phyloP scores from a whole-genome alignment of 2,113 vertebrate genomes.

The Rhombomys opimus region DNA sequence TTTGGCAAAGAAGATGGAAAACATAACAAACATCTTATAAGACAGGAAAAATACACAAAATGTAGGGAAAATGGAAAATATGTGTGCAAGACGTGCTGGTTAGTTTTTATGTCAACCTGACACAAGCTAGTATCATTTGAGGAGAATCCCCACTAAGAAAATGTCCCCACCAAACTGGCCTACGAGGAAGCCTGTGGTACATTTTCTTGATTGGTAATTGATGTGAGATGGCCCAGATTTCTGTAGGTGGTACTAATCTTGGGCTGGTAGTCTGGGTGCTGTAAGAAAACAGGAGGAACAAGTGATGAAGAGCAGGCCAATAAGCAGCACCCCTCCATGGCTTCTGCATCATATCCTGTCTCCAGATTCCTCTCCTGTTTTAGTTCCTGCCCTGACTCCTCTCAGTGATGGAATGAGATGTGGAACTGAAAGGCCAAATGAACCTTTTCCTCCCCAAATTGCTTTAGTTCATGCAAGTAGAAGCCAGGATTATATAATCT shows the following conservation, averaged over 20 bases:
- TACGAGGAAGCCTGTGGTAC: not conserved
- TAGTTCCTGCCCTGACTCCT: not conserved
- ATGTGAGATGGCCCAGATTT: not conserved
- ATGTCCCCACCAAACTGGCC: not conserved
- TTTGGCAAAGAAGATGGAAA: constrained; percentile 3
- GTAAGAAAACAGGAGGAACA: not conserved
- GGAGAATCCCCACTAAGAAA: not conserved
- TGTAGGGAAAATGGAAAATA: not conserved
- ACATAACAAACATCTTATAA: not conserved
- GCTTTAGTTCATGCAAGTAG: not conserved
- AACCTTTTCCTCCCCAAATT: not conserved
- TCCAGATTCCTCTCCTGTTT: not conserved
- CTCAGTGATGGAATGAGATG: not conserved
- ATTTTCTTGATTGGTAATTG: not conserved
- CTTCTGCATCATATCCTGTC: not conserved
- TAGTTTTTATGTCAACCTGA: not conserved
- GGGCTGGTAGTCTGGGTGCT: not conserved
- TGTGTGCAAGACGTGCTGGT: not conserved
- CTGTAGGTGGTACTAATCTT: not conserved
- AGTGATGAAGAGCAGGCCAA: not conserved
- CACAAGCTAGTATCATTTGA: not conserved
- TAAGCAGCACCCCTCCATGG: not conserved
- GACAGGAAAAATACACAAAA: not conserved
- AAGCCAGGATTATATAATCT: too few species aligned
- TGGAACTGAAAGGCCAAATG: not conserved